phyloP scores from a whole-genome alignment of 2,888 invertebrate species.

The Aspidapion aeneum region DNA sequence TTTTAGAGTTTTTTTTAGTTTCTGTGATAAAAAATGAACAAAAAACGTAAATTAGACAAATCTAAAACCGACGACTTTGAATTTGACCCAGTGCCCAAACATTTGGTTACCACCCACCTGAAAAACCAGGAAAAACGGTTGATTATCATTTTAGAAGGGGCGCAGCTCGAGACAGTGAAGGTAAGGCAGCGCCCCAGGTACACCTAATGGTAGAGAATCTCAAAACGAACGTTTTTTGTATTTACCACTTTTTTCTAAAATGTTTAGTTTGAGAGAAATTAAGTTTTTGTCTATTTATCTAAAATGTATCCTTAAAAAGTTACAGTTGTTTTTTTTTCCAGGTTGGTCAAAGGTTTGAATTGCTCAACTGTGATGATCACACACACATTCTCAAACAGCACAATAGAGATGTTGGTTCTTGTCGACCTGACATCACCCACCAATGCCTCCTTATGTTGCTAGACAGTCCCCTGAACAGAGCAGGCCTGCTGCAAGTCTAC shows the following conservation, averaged over 20 bases:
- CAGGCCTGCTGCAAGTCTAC: slow-evolving; percentile 94
- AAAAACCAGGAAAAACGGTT: slow-evolving; percentile 86
- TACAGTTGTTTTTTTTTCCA: slow-evolving; percentile 46
- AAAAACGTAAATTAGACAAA: slow-evolving; percentile 53
- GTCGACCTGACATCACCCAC: slow-evolving; percentile 95
- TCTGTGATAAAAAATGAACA: slow-evolving; percentile 52
- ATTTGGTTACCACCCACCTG: slow-evolving; percentile 72
- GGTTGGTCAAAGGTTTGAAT: slow-evolving; percentile 84
- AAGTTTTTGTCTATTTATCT: too few relatives aligned
- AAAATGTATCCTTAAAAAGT: too few relatives aligned
- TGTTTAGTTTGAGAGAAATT: slow-evolving; percentile 3
- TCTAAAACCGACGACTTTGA: slow-evolving; percentile 65
- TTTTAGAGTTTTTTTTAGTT: too few relatives aligned
- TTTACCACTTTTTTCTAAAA: too few relatives aligned
- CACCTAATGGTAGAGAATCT: slow-evolving; percentile 2
- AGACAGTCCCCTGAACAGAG: slow-evolving; percentile 95
- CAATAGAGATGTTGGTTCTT: slow-evolving; percentile 81
- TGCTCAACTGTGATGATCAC: slow-evolving; percentile 94
- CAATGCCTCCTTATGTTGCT: slow-evolving; percentile 96
- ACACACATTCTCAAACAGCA: slow-evolving; percentile 77
- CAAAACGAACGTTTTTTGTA: too few relatives aligned
- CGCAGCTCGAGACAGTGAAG: slow-evolving; percentile 95
- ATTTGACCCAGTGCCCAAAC: slow-evolving; percentile 74
- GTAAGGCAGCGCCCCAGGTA: slow-evolving; percentile 48
- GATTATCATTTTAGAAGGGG: slow-evolving; percentile 89